Evolutionary conservation across 2,888 invertebrate genomes (phyloP), one percentile per base, ranked within the genome.

Genomic region (Lampropteryx suffumata): DNA sequence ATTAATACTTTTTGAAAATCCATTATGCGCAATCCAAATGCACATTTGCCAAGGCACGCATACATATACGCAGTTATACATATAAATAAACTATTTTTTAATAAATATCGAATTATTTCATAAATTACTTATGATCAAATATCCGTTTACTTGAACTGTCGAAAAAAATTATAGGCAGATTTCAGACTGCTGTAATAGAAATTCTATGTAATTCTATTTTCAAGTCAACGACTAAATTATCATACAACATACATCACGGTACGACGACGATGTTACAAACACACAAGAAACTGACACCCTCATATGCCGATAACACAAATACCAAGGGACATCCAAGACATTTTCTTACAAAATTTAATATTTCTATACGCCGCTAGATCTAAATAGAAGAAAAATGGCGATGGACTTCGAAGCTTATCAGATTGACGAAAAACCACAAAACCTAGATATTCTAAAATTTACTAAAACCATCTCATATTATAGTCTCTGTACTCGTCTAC

Each of bases 211-310:
- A 3, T 17, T 17, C 17, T 4, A 4, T 3, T 17, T 30, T 21
- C 8, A 21, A 30, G 30, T 30, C 11, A 40, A 40, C 30, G 41
- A 41, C 24, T 32, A 24, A 12, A 12, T 32, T 6, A 28, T n/a
- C 14, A 24, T 41, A 26, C n/a, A 12, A 41, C 24, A 24, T 14
- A 41, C 14, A 34, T 6, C 44, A 51, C 60, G 24, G 7, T 7
- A 17, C n/a, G n/a, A 17, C 17, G 17, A 17, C 17, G 17, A 24
- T n/a, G n/a, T 24, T 24, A 24, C 24, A 29, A 29, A 68, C 64
- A 70, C 67, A 74, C 64, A 70, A 57, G 56, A 75, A n/a, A 74
- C 70, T 74, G 69, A 76, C 78, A 79, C 76, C 77, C 74, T 30
- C 30, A 30, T 7, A 12, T 65, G 63, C 75, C 73, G 69, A 76